These are phyloP conservation scores for Scatophagus argus DNA, from an alignment of 2,113 vertebrate genomes.

Conservation along the genomic window DNA sequence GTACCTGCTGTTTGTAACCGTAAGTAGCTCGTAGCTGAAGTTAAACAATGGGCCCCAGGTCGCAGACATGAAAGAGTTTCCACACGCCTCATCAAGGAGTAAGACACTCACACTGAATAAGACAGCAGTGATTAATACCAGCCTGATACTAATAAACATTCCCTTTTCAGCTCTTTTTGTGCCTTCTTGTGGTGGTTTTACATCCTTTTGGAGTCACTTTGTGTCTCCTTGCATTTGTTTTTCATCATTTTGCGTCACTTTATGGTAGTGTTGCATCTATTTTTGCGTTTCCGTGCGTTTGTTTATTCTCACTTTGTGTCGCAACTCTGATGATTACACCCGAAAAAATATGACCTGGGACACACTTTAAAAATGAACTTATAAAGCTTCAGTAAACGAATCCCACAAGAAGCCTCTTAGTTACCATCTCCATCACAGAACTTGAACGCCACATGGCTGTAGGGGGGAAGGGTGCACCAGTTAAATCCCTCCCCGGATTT, in stretches of 20 bases:
- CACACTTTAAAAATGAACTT: too few relatives aligned
- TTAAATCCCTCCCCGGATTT: slow-evolving; percentile 76
- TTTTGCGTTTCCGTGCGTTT: too few relatives aligned
- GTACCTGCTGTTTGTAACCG: not conserved
- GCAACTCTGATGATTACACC: too few relatives aligned
- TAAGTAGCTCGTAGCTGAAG: not conserved
- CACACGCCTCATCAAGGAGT: too few relatives aligned
- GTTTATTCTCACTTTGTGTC: too few relatives aligned
- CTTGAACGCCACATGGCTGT: not conserved
- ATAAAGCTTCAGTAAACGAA: not conserved
- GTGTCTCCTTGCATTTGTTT: not conserved
- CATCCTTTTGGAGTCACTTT: not conserved
- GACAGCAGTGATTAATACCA: too few relatives aligned
- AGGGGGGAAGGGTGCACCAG: slow-evolving; percentile 3
- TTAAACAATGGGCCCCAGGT: not conserved
- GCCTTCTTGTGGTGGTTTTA: not conserved
- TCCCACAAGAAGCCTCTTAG: rapidly evolving
- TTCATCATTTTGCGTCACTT: not conserved
- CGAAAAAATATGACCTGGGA: too few relatives aligned
- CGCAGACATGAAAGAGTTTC: not conserved
- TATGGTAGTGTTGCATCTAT: too few relatives aligned
- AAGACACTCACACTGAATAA: too few relatives aligned
- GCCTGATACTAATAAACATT: too few relatives aligned
- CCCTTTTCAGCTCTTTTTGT: too few relatives aligned
- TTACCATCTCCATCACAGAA: not conserved